These are phyloP conservation scores for Coluber constrictor DNA, from an alignment of 2,797 vertebrate genomes.

Conservation along the genomic window DNA sequence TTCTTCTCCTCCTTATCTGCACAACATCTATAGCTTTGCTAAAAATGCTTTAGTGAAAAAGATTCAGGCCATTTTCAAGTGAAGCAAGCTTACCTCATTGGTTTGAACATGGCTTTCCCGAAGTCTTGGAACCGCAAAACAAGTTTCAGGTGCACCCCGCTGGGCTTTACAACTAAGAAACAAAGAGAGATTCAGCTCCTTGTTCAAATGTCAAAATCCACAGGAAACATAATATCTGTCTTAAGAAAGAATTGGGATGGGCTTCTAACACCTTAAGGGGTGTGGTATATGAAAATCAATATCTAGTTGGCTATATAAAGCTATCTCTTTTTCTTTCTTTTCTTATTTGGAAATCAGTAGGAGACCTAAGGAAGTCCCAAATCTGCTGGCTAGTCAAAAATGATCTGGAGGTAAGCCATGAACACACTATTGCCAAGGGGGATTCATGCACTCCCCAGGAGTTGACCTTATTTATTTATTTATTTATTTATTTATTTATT, in stretches of 20 bases:
- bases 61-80: background rate
- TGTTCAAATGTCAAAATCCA: background rate
- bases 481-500: too few relatives aligned
- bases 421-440: background rate
- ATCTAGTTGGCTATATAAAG: background rate
- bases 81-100: slow-evolving; percentile 86
- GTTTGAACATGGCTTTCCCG: slow-evolving; percentile 97
- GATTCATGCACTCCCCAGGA: background rate
- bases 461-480: background rate
- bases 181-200: rapidly evolving
- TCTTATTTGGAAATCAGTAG: background rate
- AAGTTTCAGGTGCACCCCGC: slow-evolving; percentile 93
- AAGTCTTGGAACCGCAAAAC: slow-evolving; percentile 88
- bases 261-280: background rate
- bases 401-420: background rate
- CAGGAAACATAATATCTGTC: background rate
- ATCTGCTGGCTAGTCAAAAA: background rate
- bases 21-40: background rate
- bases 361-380: background rate
- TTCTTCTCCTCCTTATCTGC: background rate
- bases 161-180: slow-evolving; percentile 91
- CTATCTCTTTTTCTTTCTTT: too few relatives aligned
- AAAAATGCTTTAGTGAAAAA: background rate
- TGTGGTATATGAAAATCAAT: background rate
- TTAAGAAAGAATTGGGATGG: background rate